These are phyloP conservation scores for Tachina lurida DNA, from an alignment of 2,888 invertebrate species.

Conservation along the genomic window DNA sequence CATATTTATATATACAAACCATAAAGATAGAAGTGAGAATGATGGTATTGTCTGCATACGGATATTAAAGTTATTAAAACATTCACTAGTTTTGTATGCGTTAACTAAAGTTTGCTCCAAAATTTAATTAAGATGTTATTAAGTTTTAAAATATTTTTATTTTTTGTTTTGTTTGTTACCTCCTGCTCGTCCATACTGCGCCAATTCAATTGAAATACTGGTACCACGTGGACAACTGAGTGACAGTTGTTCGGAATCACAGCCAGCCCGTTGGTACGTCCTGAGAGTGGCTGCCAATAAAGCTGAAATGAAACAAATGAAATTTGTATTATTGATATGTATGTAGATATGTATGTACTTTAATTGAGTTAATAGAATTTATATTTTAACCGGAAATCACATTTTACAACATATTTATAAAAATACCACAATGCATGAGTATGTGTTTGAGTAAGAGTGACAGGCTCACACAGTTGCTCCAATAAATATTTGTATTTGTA, in stretches of 20 bases:
- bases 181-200: conserved; percentile 91
- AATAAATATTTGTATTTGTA: no score
- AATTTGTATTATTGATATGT: conserved; percentile 47
- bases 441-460: no score
- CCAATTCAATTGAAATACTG: conserved; percentile 94
- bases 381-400: conserved; percentile 39
- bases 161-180: conserved; percentile 76
- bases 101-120: no score
- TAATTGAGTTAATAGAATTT: conserved; percentile 62
- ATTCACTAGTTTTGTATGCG: no score
- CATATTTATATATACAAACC: no score
- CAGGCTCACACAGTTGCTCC: no score
- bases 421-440: neutral
- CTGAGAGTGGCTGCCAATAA: conserved; percentile 94
- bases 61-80: no score
- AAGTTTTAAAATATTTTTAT: neutral
- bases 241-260: conserved; percentile 94
- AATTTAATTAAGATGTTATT: no score
- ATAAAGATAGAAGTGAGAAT: no score
- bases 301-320: conserved; percentile 85
- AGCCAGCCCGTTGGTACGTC: conserved; percentile 95
- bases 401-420: conserved; percentile 6
- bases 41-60: no score
- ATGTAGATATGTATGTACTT: conserved; percentile 24
- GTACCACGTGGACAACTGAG: conserved; percentile 95